Evolutionary conservation across 2,888 invertebrate species (phyloP), one percentile per base, ranked within the genome.

Genomic region (Lamellibrachia satsuma): DNA sequence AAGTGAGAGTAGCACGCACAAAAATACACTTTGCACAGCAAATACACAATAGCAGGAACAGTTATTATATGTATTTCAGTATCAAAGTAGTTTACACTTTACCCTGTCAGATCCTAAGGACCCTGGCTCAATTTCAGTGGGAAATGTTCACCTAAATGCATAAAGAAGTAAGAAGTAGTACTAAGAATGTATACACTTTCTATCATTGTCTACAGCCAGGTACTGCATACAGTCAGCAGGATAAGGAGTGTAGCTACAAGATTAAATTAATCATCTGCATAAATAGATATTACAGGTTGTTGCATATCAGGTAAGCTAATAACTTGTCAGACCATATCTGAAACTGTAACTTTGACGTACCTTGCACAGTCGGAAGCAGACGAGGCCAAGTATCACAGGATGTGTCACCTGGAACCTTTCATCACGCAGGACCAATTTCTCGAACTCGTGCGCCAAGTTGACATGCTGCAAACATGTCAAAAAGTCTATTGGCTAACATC

Each of bases 301-400:
- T n/a, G 15, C 75, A 39, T 27, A 52, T 91, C 39, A 11, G 51
- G 11, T 6, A 52, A 39, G 11, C 52, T 9, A 11, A 91, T 55
- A 3, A n/a, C n/a, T 91, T 39, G 22, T 90, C 2, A 27, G 91
- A 52, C 3, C 51, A 51, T 91, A 91, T 2, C 39, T 11, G 27
- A 91, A 52, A 9, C 22, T 15, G 75, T 75, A 22, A 22, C 6
- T 15, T 75, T 75, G 22, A 75, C 22, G 7, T 55, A 93, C 94
- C 93, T 96, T 97, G 97, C 97, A 98, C 60, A 99, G 96, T 95
- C 98, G 97, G 96, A 99, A 99, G 95, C 99, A 99, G 7, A 99
- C 98, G 52, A 99, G 97, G 0, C 98, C 99, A 97, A 99, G 97
- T 0, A 94, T 97, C 7, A 98, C 98, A 95, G 99, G 98, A 93